Percentiles rank a stretch among this genome's conserved stretches.
Conservation (phyloP, 1,140 invertebrate species). For the Plectrocnemia conspersa region DNA sequence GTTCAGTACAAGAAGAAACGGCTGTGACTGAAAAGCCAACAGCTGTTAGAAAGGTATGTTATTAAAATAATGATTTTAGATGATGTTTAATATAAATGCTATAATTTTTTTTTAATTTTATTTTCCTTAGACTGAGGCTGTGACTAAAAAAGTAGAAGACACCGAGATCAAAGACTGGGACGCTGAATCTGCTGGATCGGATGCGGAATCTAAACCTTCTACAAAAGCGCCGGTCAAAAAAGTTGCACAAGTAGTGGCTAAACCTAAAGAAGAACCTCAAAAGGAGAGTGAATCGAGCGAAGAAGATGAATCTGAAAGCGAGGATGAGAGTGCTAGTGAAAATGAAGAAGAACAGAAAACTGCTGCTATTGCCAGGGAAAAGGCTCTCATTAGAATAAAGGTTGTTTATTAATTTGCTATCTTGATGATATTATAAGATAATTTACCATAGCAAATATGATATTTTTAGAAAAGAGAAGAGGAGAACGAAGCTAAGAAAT, state of each 20-base stretch:
- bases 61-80: not conserved
- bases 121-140: slow-evolving; percentile 39
- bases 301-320: slow-evolving; percentile 52
- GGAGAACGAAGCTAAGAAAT: slow-evolving; percentile 78
- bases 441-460: not conserved
- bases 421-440: slow-evolving; percentile 6
- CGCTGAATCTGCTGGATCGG: slow-evolving; percentile 65
- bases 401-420: slow-evolving; percentile 38
- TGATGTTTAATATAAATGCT: slow-evolving; percentile 8
- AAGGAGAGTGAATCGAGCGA: slow-evolving; percentile 45
- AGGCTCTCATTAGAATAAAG: slow-evolving; percentile 60
- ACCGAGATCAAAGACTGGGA: slow-evolving; percentile 81
- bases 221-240: slow-evolving; percentile 36
- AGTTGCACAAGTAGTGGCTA: slow-evolving; percentile 35
- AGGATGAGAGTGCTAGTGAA: slow-evolving; percentile 46
- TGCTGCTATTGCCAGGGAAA: slow-evolving; percentile 51
- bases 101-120: slow-evolving; percentile 11
- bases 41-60: slow-evolving; percentile 49
- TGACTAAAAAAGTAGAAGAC: slow-evolving; percentile 43
- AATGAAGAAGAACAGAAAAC: slow-evolving; percentile 48
- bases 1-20: slow-evolving; percentile 47
- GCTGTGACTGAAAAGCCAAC: slow-evolving; percentile 54
- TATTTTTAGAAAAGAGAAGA: slow-evolving; percentile 67
- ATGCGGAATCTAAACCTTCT: slow-evolving; percentile 53
- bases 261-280: slow-evolving; percentile 23